Evolutionary conservation across 1,140 invertebrate genomes (phyloP).

Genomic region (Sipha flava): DNA sequence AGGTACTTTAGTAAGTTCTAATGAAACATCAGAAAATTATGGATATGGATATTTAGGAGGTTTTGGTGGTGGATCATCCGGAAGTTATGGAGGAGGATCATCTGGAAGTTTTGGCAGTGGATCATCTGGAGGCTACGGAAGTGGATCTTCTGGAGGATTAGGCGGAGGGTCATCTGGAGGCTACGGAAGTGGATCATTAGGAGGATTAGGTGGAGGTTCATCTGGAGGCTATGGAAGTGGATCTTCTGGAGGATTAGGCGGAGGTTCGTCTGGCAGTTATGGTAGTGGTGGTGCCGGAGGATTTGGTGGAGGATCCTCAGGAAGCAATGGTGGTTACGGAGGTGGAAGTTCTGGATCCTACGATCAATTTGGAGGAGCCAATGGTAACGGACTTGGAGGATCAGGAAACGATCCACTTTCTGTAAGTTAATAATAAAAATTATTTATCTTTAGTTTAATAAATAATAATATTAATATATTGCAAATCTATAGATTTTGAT

Average conservation of each 20-base stretch:
- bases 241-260: not conserved
- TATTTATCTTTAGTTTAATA: not conserved
- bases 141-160: not conserved
- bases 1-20: too few relatives aligned
- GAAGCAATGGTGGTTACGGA: conserved; percentile 9
- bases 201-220: not conserved
- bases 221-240: not conserved
- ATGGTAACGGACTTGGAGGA: conserved; percentile 5
- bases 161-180: not conserved
- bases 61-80: not conserved
- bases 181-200: not conserved
- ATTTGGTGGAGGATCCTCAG: not conserved
- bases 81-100: not conserved
- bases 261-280: not conserved
- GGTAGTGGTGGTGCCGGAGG: conserved; percentile 7
- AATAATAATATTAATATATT: too few relatives aligned
- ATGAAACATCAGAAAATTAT: not conserved
- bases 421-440: not conserved
- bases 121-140: not conserved
- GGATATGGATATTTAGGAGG: not conserved
- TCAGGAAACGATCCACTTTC: conserved; percentile 21
- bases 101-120: not conserved
- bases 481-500: too few relatives aligned
- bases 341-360: not conserved
- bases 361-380: conserved; percentile 1